Evolutionary conservation across 2,113 vertebrate species (phyloP).

Genomic region (Gnathonemus longibarbis): DNA sequence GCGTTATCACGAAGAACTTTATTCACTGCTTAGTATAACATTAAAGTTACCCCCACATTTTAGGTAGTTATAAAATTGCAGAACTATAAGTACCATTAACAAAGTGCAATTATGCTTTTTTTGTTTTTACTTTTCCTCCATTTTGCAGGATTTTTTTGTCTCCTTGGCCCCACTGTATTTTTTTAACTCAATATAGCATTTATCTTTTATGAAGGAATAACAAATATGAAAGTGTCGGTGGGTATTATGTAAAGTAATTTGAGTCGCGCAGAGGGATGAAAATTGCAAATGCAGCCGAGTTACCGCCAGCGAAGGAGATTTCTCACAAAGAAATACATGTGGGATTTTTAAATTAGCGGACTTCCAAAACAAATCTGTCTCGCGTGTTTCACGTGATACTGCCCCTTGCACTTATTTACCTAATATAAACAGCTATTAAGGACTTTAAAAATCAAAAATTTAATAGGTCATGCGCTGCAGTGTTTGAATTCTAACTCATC

Average conservation of each 20-base stretch:
- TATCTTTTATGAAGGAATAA: not conserved
- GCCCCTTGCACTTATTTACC: slow-evolving; percentile 9
- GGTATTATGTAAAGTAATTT: slow-evolving; percentile 1
- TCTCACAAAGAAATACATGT: not conserved
- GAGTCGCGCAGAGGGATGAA: not conserved
- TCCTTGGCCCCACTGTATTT: not conserved
- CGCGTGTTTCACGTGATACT: not conserved
- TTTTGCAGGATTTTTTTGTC: not conserved
- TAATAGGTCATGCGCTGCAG: slow-evolving; percentile 34
- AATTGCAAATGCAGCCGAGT: not conserved
- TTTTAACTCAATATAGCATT: not conserved
- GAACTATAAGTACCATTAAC: not conserved
- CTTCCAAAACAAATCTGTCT: slow-evolving; percentile 4
- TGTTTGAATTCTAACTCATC: slow-evolving; percentile 38
- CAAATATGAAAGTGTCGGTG: not conserved
- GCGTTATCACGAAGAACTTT: not conserved
- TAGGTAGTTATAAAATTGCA: not conserved
- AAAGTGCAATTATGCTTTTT: not conserved
- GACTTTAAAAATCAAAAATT: slow-evolving; percentile 10
- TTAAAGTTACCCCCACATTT: not conserved
- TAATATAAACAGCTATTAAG: slow-evolving; percentile 13
- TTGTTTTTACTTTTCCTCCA: not conserved
- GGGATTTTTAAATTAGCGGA: not conserved
- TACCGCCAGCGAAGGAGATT: not conserved
- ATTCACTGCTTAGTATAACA: not conserved